Evolutionary conservation across 2,888 invertebrate genomes (phyloP), one percentile per base, ranked within the genome.

Genomic region (Apamea crenata): DNA sequence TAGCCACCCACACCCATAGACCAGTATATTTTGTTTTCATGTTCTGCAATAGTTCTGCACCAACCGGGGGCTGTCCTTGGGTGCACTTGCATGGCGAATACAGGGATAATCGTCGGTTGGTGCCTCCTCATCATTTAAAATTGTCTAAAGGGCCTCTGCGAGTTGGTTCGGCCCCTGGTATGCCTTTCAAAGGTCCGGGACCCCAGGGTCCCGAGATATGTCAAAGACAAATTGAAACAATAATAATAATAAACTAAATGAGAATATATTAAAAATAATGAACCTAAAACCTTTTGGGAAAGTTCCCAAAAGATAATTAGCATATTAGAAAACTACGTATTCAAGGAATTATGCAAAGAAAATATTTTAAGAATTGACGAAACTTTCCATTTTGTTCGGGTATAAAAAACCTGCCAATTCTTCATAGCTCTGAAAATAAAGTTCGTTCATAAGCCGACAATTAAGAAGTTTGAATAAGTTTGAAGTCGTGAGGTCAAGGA

Each of bases 391-490:
- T 81, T 85, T 63, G 53, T 67, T 77, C 56, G 32, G 6, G 56
- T 47, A 74, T 47, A 74, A 83, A 83, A 88, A 80, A 77, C 44
- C 53, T 78, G 53, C 71, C 56, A 75, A 88, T 72, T 61, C 69
- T 82, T 63, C 56, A 59, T 74, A 47, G 69, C 74, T 87, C 63
- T 53, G 66, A 69, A 82, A 79, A 86, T 74, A 77, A 87, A 80
- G 44, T 88, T 80, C 14, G 67, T 82, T 86, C 76, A 72, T 86
- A 88, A 87, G 83, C 53, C 67, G 3, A 71, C 74, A 77, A 86
- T 88, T 87, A 80, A 83, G 72, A 86, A 86, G 80, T 86, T 86
- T 32, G 66, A 47, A 61, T 68, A 63, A 75, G 74, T 81, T 77
- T 16, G 71, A 66, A 76, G 67, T 77, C 75, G 25, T 78, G 56